These are phyloP conservation scores for Elgaria multicarinata DNA, from an alignment of 2,113 vertebrate genomes.

Conservation along the genomic window DNA sequence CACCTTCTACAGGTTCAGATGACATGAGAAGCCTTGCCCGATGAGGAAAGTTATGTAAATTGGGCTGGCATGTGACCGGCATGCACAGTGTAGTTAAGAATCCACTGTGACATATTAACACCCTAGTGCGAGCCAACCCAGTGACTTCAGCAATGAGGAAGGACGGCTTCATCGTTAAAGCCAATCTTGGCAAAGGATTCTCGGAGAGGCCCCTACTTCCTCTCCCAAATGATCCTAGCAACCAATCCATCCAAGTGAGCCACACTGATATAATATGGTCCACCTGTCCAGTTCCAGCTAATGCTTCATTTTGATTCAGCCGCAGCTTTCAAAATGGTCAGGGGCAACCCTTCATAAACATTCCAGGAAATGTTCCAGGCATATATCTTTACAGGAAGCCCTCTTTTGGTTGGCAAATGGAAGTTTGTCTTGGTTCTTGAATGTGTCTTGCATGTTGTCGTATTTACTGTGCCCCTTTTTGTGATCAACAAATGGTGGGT, in stretches of 20 bases:
- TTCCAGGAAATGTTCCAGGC: background rate
- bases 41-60: too few species aligned
- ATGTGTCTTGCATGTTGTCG: background rate
- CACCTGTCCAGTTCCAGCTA: too few species aligned
- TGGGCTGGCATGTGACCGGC: too few species aligned
- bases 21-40: too few species aligned
- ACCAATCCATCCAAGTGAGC: background rate
- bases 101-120: too few species aligned
- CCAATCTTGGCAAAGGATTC: background rate
- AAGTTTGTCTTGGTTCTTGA: background rate
- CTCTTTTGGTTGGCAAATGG: background rate
- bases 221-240: background rate
- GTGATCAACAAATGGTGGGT: background rate
- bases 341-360: background rate
- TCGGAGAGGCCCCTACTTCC: too few species aligned
- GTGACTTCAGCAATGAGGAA: background rate
- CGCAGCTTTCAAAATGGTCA: background rate
- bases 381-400: background rate
- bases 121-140: too few species aligned
- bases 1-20: too few species aligned
- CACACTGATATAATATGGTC: background rate
- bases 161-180: background rate
- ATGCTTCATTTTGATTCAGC: background rate
- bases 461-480: background rate
- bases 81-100: too few species aligned